Percentiles rank a stretch among this genome's conserved stretches.
Evolutionary conservation across 2,888 invertebrate genomes (phyloP).

Genomic region (Troilus luridus): DNA sequence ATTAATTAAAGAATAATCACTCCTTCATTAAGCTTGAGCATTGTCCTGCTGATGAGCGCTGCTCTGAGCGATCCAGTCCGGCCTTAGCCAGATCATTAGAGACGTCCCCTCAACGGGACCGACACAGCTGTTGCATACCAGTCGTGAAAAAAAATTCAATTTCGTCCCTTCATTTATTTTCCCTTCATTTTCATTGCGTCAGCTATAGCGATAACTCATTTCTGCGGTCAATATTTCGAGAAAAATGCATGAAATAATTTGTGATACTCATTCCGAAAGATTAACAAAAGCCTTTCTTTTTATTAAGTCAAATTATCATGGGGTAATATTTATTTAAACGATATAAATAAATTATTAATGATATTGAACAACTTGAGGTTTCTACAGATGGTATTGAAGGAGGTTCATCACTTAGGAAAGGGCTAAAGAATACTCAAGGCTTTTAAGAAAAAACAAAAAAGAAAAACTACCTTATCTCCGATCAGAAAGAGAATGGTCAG

Average conservation of each 20-base stretch:
- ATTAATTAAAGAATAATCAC: too few relatives aligned
- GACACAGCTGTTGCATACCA: conserved; percentile 14
- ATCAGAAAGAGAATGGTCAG: too few relatives aligned
- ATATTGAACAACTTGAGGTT: too few relatives aligned
- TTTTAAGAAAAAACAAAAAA: too few relatives aligned
- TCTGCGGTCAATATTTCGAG: not conserved
- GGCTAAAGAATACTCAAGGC: too few relatives aligned
- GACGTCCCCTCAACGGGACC: not conserved
- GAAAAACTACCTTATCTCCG: too few relatives aligned
- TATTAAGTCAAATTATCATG: too few relatives aligned
- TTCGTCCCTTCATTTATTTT: not conserved
- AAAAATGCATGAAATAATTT: not conserved
- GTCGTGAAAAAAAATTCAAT: not conserved
- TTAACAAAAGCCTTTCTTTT: too few relatives aligned
- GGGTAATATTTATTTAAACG: too few relatives aligned
- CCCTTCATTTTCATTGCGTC: not conserved
- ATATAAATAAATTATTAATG: too few relatives aligned
- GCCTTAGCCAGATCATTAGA: not conserved
- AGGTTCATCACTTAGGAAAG: too few relatives aligned
- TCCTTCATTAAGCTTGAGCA: not conserved
- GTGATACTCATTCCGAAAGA: not conserved
- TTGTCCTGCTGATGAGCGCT: not conserved
- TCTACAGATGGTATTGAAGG: too few relatives aligned
- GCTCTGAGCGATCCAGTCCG: not conserved
- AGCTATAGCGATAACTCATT: not conserved